These are phyloP conservation scores for Trichonephila inaurata DNA, from an alignment of 1,140 invertebrate species.

Conservation along the genomic window DNA sequence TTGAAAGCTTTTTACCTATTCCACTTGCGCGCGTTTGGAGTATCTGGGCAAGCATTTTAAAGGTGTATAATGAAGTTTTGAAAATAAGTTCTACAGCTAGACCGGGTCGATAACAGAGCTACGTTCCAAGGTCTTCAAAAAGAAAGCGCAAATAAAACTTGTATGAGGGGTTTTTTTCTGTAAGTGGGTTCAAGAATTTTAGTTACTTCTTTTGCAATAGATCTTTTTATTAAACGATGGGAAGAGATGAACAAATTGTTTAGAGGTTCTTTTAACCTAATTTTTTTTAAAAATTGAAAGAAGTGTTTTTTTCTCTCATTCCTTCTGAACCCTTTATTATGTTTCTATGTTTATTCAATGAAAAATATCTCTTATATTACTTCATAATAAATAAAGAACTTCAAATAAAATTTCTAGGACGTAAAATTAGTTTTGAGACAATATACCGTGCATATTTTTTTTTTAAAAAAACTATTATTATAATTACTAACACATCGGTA, in stretches of 20 bases:
- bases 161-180: neutral
- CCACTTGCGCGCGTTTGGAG: conserved; percentile 21
- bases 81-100: conserved; percentile 38
- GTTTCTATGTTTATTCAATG: too few species aligned
- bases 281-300: neutral
- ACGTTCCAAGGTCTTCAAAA: neutral
- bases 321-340: neutral
- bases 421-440: too few species aligned
- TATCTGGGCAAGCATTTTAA: conserved; percentile 47
- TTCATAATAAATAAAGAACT: too few species aligned
- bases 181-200: neutral
- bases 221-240: neutral
- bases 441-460: too few species aligned
- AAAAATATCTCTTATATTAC: too few species aligned
- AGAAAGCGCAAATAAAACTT: conserved; percentile 26
- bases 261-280: neutral
- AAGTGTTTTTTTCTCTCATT: neutral
- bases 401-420: too few species aligned
- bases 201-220: neutral
- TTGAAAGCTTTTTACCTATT: conserved; percentile 55
- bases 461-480: too few species aligned
- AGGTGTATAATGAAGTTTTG: conserved; percentile 38
- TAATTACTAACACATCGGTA: too few species aligned
- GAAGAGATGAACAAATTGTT: neutral
- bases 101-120: conserved; percentile 26